phyloP scores from a whole-genome alignment of 2,113 vertebrate genomes.

The Xiphophorus couchianus region DNA sequence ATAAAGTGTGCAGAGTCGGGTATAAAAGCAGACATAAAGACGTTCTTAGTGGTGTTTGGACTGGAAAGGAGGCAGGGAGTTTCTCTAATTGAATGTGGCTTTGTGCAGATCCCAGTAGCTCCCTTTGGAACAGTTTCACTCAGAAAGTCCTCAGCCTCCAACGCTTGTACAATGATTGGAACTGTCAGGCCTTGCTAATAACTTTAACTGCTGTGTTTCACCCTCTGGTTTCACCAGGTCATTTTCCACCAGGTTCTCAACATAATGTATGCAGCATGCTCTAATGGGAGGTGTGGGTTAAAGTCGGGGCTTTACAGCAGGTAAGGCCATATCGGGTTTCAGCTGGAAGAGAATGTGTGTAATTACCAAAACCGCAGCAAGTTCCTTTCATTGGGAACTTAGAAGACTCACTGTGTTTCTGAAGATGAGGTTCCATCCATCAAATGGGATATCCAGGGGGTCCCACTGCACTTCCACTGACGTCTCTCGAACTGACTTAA shows the following conservation, averaged over 20 bases:
- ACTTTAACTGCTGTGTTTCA: conserved; percentile 50
- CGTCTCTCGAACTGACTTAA: conserved; percentile 93
- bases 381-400: conserved; percentile 2
- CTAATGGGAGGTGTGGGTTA: neutral
- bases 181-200: conserved; percentile 46
- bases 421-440: conserved; percentile 96
- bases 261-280: conserved; percentile 25
- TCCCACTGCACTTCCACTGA: conserved; percentile 98
- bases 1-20: conserved; percentile 4
- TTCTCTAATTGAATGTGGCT: conserved; percentile 38
- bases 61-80: conserved; percentile 29
- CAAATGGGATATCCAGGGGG: conserved; percentile 91
- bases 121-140: conserved; percentile 50
- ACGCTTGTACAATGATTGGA: conserved; percentile 45
- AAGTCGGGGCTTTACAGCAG: conserved; percentile 29
- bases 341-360: conserved; percentile 35
- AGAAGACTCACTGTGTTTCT: conserved; percentile 86
- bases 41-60: conserved; percentile 39
- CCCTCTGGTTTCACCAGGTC: conserved; percentile 33
- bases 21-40: conserved; percentile 36
- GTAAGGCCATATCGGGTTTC: conserved; percentile 25
- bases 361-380: conserved; percentile 32
- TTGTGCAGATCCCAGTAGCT: conserved; percentile 46
- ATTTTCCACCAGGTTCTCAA: conserved; percentile 61
- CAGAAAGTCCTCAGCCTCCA: conserved; percentile 45